Evolutionary conservation across 2,888 invertebrate species (phyloP).

Genomic region (Morinoia aosen): DNA sequence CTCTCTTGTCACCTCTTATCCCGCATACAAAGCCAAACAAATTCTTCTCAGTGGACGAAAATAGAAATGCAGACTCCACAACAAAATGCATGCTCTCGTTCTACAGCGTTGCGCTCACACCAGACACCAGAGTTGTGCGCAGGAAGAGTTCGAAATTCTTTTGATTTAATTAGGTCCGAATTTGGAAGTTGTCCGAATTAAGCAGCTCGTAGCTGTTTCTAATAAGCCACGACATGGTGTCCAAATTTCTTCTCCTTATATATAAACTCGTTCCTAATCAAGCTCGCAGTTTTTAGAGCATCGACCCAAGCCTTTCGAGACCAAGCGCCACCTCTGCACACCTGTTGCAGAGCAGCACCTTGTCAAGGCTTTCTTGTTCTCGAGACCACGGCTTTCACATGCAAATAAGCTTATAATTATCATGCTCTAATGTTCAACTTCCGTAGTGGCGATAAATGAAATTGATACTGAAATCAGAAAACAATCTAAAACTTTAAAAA

Average conservation of each 20-base stretch:
- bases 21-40: background rate
- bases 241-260: conserved; percentile 9
- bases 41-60: background rate
- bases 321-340: background rate
- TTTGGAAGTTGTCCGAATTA: background rate
- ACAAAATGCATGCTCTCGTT: background rate
- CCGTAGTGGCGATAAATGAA: background rate
- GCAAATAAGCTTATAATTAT: background rate
- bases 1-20: too few species aligned
- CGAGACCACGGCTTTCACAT: background rate
- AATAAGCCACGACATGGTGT: background rate
- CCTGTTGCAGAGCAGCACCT: background rate
- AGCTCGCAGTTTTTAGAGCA: background rate
- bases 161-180: background rate
- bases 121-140: background rate
- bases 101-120: background rate
- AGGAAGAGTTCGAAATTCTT: background rate
- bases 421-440: background rate
- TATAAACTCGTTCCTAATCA: conserved; percentile 3
- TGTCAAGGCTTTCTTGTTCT: conserved; percentile 4
- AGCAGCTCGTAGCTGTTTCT: background rate
- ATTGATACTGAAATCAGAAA: background rate
- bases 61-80: background rate
- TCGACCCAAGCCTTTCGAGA: background rate
- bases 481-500: background rate